Base-by-base conservation (phyloP, 64 coral and sea anemone species). In the Orbicella faveolata region DNA sequence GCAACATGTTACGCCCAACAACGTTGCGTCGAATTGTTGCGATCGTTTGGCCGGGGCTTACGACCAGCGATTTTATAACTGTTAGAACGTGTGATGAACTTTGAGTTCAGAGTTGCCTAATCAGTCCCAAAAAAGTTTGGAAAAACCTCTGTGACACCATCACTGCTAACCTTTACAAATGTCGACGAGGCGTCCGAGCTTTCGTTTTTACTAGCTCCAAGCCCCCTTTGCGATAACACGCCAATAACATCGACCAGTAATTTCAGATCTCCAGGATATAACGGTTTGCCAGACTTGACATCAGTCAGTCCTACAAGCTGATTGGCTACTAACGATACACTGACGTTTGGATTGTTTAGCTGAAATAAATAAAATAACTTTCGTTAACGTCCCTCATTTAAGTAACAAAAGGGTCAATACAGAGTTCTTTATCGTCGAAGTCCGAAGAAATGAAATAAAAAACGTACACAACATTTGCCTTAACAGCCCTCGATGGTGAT, bases 241-340 rank as follows among this genome's bases (percentile, higher is more conserved):
- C 73, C 87, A 35, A 94, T 83, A 20, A 83, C 79, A n/a, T 94
- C 83, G 23, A 94, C 92, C 17, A 84, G 54, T 15, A 94, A 55
- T 6, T 88, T 79, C 11, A 94, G 87, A 75, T 94, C 92, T 77
- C 92, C 92, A 66, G 92, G 36, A 77, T 94, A 89, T 8, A 94
- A 51, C 35, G 36, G 55, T 41, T 78, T 83, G 30, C 79, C 92
- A 20, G 79, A 89, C 9, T 83, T 76, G 12, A 76, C 67, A 65
- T 85, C 72, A 52, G 92, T 94, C 59, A 94, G 26, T 7, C 78
- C 85, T 39, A 79, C 80, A 54, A 94, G 92, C 54, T 78, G 79
- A 94, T 41, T 89, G 25, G 92, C 92, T 17, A 89, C 55, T 11
- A 61, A 78, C 10, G 70, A 74, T 16, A 75, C 44, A 19, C 89